Evolutionary conservation across 2,797 vertebrate species (phyloP).

Genomic region (Rhinophrynus dorsalis): DNA sequence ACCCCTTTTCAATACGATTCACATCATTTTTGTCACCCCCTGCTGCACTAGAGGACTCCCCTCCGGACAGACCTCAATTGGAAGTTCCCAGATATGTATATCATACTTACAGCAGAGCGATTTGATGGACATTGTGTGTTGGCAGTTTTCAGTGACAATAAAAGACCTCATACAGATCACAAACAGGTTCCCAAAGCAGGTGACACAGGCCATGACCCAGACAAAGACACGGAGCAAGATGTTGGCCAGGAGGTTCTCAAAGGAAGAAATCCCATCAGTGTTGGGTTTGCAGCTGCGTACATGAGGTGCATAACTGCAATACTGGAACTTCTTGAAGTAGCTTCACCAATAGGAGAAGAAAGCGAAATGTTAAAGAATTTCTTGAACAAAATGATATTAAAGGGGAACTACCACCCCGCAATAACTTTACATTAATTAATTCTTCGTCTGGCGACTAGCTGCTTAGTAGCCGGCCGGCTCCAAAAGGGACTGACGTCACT

Average conservation of each 20-base stretch:
- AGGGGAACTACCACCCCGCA: too few relatives aligned
- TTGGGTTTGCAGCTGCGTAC: constrained; percentile 68
- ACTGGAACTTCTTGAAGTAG: constrained; percentile 68
- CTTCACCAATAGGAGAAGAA: constrained; percentile 47
- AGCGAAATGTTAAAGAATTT: not conserved
- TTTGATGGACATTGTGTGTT: constrained; percentile 65
- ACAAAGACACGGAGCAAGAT: constrained; percentile 63
- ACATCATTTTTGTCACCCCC: too few relatives aligned
- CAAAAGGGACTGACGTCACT: too few relatives aligned
- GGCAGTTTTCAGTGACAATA: constrained; percentile 56
- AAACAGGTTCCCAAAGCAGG: constrained; percentile 65
- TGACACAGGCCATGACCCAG: constrained; percentile 66
- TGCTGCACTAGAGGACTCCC: too few relatives aligned
- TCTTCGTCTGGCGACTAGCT: too few relatives aligned
- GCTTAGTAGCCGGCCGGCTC: too few relatives aligned
- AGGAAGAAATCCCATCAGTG: constrained; percentile 67
- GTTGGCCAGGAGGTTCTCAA: constrained; percentile 66
- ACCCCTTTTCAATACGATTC: too few relatives aligned
- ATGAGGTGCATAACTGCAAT: constrained; percentile 64
- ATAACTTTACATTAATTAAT: too few relatives aligned
- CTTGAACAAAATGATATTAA: not conserved
- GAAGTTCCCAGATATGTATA: too few relatives aligned
- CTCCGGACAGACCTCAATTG: too few relatives aligned
- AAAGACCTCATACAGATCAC: constrained; percentile 62
- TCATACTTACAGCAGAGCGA: constrained; percentile 69